Evolutionary conservation across 2,113 vertebrate genomes (phyloP), one percentile per base, ranked within the genome.

Genomic region (Elephas maximus): DNA sequence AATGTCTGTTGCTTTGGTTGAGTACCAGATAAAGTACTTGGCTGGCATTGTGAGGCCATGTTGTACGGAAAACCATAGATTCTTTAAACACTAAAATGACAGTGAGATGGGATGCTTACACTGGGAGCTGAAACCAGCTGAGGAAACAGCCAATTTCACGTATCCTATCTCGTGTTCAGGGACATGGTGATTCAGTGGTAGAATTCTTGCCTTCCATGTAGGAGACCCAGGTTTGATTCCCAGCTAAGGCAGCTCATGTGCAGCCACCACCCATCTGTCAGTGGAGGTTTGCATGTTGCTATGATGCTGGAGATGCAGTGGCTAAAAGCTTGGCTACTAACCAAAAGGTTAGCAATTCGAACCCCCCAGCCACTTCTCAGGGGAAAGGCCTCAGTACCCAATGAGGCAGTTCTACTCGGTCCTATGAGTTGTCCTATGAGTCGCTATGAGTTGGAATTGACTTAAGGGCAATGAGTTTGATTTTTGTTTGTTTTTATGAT

Each of bases 71-170:
- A 48, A 33, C 3, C 18, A 17, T 21, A 8, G 30, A 6, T 51
- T 51, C 79, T 86, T 74, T 65, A 63, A 41, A 79, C 23, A 17
- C 65, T 1, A 48, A 57, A 74, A 12, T 82, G n/a, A 62, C 63
- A 12, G 74, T 14, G 45, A 71, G 41, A 60, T n/a, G 53, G 12
- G 37, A 63, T 80, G 86, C 53, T 82, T 88, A 85, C 23, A 3
- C 57, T 4, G n/a, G 10, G 62, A 93, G 82, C 74, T 0, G 6
- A 12, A 67, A 23, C 33, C n/a, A 37, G 21, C 67, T 30, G 12
- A 28, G 30, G 30, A 41, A 45, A 21, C 1, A 67, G 26, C 30
- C 41, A 69, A 8, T 18, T 23, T 17, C 82, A 0, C 8, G 0
- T 21, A 30, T 51, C 44, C 33, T 78, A 10, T 41, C 8, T 74